Evolutionary conservation across 37 sponge, comb jelly and placozoan species (phyloP), one percentile per base, ranked within the genome.

Genomic region (Geodia barretti): DNA sequence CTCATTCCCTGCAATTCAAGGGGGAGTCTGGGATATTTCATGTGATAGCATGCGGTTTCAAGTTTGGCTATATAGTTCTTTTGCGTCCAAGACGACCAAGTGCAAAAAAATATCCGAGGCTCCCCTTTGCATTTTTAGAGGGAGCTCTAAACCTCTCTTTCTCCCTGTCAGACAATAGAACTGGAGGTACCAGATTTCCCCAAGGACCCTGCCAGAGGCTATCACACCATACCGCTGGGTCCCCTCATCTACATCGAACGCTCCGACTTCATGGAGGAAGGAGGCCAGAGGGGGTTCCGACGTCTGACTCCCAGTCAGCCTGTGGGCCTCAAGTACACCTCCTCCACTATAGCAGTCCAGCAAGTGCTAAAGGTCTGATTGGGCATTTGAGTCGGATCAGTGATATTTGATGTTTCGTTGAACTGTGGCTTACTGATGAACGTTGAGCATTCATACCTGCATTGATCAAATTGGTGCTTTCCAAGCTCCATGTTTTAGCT

Each of bases 291-390:
- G 30, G 87, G 80, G 30, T 96, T 89, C 79, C 42, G 90, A 19
- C 79, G 97, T 5, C 68, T 99, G 47, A 73, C 99, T 4, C 76
- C 79, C 0, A 70, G 41, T 26, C 99, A 99, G 83, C 84, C 97
- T 39, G 97, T 99, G 31, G 99, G 99, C 1, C 87, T 99, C 14
- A 89, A 87, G 60, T 89, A 99, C 63, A 74, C 95, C 29, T 86
- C 92, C 40, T 87, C 74, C 38, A 72, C 80, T 2, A 79, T 96
- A 0, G 33, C 80, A 24, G 74, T 99, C 61, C 41, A 87, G 41
- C 71, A 94, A 20, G 87, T 99, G 7, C 67, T 84, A 0, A 90
- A 91, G 85, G 93, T 91, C 20, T 24, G 60, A n/a, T n/a, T n/a
- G n/a, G n/a, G n/a, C n/a, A n/a, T n/a, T n/a, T n/a, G n/a, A n/a